phyloP scores from a whole-genome alignment of 2,113 vertebrate genomes.

The Nipponia nippon region DNA sequence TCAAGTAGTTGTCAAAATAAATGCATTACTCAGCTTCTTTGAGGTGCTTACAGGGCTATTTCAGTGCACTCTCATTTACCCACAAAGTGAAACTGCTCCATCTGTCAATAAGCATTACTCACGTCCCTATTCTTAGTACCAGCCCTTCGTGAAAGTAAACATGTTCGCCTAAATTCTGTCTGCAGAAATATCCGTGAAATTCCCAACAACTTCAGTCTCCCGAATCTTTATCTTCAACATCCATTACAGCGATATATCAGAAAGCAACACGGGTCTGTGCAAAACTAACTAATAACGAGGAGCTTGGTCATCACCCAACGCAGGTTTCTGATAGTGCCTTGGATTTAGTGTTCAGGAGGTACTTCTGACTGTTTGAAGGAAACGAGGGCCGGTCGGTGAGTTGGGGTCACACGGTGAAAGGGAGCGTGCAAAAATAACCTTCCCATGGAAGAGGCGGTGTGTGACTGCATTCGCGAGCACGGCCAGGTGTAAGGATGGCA shows the following conservation, averaged over 20 bases:
- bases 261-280: not conserved
- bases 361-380: not conserved
- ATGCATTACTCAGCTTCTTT: not conserved
- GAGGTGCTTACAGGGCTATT: not conserved
- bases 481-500: accelerated
- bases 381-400: accelerated
- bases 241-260: not conserved
- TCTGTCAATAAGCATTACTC: not conserved
- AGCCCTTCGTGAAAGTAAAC: not conserved
- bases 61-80: not conserved
- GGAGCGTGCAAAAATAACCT: not conserved
- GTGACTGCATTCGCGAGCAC: not conserved
- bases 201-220: not conserved
- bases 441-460: not conserved
- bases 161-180: not conserved
- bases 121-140: not conserved
- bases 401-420: not conserved
- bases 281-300: not conserved
- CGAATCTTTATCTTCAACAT: not conserved
- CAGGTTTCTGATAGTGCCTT: not conserved
- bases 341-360: not conserved
- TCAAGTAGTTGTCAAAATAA: constrained; percentile 6
- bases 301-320: not conserved
- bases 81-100: not conserved
- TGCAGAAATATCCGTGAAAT: not conserved